phyloP scores from a whole-genome alignment of 1,140 invertebrate genomes.

The Calephelis nemesis region DNA sequence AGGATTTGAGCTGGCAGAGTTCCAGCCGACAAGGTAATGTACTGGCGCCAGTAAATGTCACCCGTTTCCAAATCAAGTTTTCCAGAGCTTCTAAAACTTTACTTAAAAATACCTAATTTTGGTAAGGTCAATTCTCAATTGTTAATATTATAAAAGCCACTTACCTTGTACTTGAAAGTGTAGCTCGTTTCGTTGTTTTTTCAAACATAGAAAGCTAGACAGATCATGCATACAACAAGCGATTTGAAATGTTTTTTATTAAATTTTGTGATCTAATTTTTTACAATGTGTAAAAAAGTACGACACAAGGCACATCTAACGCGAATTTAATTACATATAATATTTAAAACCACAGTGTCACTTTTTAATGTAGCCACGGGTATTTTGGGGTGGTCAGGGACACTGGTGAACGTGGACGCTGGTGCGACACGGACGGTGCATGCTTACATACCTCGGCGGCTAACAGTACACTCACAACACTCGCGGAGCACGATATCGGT shows the following conservation, averaged over 20 bases:
- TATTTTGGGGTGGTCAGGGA: constrained; percentile 29
- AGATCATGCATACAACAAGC: constrained; percentile 47
- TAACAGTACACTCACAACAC: constrained; percentile 66
- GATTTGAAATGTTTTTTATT: constrained; percentile 20
- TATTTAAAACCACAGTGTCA: constrained; percentile 15
- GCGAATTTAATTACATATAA: constrained; percentile 1
- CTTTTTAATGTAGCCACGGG: neutral
- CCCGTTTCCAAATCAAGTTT: constrained; percentile 19
- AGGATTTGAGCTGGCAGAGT: constrained; percentile 42
- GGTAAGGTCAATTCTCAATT: neutral
- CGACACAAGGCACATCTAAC: constrained; percentile 7
- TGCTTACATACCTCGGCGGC: constrained; percentile 61
- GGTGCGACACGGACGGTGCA: constrained; percentile 44
- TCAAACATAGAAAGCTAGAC: constrained; percentile 44
- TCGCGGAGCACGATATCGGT: constrained; percentile 59
- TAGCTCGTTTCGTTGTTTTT: constrained; percentile 17
- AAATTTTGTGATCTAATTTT: neutral
- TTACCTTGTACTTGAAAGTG: constrained; percentile 26
- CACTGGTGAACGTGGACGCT: constrained; percentile 33
- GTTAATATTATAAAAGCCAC: constrained; percentile 9
- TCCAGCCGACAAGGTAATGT: constrained; percentile 67
- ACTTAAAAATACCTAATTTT: too few relatives aligned
- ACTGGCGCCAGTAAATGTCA: constrained; percentile 64
- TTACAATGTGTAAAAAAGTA: neutral
- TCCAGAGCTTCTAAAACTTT: neutral